Conservation (phyloP, 2,888 invertebrate genomes). For the Dolichomitus sp. region DNA sequence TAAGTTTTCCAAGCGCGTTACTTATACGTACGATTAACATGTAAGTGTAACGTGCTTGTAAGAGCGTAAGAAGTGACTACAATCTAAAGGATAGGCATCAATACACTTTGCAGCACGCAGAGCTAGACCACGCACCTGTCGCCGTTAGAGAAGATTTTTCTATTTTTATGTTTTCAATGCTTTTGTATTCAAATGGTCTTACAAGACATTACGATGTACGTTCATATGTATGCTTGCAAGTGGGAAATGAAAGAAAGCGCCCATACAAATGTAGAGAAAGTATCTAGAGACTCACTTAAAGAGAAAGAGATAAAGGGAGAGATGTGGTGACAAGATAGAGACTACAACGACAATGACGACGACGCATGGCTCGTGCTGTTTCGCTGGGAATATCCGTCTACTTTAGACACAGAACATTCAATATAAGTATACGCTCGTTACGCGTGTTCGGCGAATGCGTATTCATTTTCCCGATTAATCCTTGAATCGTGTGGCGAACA, state of each 20-base stretch:
- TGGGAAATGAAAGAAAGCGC: conserved; percentile 43
- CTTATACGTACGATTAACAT: too few relatives aligned
- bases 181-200: too few relatives aligned
- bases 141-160: too few relatives aligned
- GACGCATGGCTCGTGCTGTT: conserved; percentile 47
- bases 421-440: conserved; percentile 20
- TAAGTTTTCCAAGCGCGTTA: too few relatives aligned
- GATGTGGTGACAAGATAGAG: neutral
- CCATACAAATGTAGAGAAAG: conserved; percentile 69
- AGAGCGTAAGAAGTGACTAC: too few relatives aligned
- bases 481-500: conserved; percentile 56
- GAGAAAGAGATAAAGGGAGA: conserved; percentile 7
- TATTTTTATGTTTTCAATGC: too few relatives aligned
- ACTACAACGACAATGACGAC: conserved; percentile 29
- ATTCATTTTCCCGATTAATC: conserved; percentile 63
- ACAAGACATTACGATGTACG: neutral
- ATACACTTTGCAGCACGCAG: too few relatives aligned
- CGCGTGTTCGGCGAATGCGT: conserved; percentile 28
- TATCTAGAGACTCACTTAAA: conserved; percentile 62
- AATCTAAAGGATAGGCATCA: too few relatives aligned
- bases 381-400: conserved; percentile 53
- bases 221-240: conserved; percentile 10
- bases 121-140: too few relatives aligned
- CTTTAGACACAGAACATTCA: conserved; percentile 34
- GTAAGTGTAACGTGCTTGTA: too few relatives aligned